Conservation (phyloP, 2,797 vertebrate genomes). For the Sardinella longiceps region DNA sequence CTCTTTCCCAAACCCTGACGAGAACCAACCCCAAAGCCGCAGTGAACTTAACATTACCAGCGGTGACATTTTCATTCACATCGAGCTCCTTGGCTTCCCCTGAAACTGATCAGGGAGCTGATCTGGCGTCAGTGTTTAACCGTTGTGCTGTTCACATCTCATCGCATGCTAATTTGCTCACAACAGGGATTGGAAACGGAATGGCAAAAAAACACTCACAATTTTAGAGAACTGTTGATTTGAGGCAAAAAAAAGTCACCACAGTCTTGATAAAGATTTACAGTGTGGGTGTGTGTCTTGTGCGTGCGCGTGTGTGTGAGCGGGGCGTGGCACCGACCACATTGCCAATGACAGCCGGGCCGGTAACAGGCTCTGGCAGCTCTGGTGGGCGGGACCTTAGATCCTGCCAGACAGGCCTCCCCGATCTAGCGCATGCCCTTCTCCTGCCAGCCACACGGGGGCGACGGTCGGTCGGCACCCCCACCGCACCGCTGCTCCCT, state of each 20-base stretch:
- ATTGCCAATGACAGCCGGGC: slow-evolving; percentile 29
- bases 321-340: slow-evolving; percentile 42
- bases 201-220: background rate
- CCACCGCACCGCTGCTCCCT: background rate
- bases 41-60: background rate
- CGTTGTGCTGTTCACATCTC: background rate
- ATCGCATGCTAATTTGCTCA: background rate
- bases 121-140: background rate
- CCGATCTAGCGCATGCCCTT: slow-evolving; percentile 17
- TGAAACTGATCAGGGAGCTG: background rate
- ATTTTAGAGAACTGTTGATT: background rate
- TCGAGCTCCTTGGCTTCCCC: background rate
- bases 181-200: background rate
- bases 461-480: slow-evolving; percentile 22
- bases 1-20: background rate
- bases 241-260: too few relatives aligned
- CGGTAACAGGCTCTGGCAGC: slow-evolving; percentile 38
- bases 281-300: background rate
- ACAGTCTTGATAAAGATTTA: too few relatives aligned
- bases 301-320: slow-evolving; percentile 1
- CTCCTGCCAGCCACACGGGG: slow-evolving; percentile 39
- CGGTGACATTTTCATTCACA: background rate
- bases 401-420: slow-evolving; percentile 32
- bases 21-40: background rate
- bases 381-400: slow-evolving; percentile 37